Percentiles rank a stretch among this genome's conserved stretches.
Evolutionary conservation across 2,113 vertebrate genomes (phyloP).

Genomic region (Pyxicephalus adspersus): DNA sequence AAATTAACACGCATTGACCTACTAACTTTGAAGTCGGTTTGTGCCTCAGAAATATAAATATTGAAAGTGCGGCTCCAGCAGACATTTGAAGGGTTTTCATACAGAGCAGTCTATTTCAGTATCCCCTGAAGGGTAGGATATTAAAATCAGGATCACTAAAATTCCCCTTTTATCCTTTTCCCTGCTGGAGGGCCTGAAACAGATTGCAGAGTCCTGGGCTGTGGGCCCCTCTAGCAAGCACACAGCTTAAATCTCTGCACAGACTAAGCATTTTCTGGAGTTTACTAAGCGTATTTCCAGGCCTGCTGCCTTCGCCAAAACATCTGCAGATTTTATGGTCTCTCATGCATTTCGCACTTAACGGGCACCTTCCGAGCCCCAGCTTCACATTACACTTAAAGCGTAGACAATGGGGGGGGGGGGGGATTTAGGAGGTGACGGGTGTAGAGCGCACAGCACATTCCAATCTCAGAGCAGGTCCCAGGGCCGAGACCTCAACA

Average conservation of each 20-base stretch:
- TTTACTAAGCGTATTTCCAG: slow-evolving; percentile 23
- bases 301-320: slow-evolving; percentile 25
- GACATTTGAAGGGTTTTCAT: background rate
- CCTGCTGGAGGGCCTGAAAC: background rate
- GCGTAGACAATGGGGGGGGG: slow-evolving; percentile 26
- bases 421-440: slow-evolving; percentile 48
- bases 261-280: background rate
- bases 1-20: too few species aligned
- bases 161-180: background rate
- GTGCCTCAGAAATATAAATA: background rate
- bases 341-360: slow-evolving; percentile 20
- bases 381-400: slow-evolving; percentile 32
- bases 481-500: slow-evolving; percentile 3
- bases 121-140: slow-evolving; percentile 22
- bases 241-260: background rate
- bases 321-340: slow-evolving; percentile 50
- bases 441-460: background rate
- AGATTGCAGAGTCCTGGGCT: background rate
- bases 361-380: slow-evolving; percentile 31
- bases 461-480: slow-evolving; percentile 18
- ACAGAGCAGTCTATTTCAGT: background rate
- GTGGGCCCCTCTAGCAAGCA: background rate
- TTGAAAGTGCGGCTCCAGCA: background rate
- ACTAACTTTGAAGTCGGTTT: too few species aligned
- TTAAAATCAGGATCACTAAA: slow-evolving; percentile 5